phyloP scores from a whole-genome alignment of 1,140 invertebrate genomes.

The Drosophila burlai region DNA sequence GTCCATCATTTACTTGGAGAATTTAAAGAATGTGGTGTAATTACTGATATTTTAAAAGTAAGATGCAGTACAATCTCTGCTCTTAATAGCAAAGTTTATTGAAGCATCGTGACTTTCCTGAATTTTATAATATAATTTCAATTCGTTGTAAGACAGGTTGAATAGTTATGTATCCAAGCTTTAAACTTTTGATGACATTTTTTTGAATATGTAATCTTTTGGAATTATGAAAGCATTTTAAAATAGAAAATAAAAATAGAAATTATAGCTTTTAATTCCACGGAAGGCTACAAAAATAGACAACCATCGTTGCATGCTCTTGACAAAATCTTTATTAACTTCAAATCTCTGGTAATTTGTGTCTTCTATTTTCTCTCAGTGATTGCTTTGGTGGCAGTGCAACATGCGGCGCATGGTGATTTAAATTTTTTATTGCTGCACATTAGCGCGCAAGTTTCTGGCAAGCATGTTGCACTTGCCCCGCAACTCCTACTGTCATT shows the following conservation, averaged over 20 bases:
- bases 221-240: neutral
- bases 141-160: neutral
- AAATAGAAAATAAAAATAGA: no score
- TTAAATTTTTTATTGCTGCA: conserved; percentile 75
- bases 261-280: neutral
- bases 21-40: neutral
- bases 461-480: conserved; percentile 67
- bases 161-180: no score
- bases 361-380: conserved; percentile 17
- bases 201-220: neutral
- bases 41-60: neutral
- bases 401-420: conserved; percentile 68
- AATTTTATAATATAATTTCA: neutral
- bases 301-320: neutral
- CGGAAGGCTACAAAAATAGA: neutral
- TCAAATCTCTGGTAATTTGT: no score
- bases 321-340: neutral
- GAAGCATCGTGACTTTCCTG: no score
- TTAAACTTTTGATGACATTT: no score
- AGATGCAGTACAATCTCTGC: no score
- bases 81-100: neutral
- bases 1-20: neutral
- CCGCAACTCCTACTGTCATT: conserved; percentile 26
- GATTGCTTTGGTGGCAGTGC: conserved; percentile 36
- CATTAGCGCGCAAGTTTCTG: conserved; percentile 79